phyloP scores from a whole-genome alignment of 2,888 invertebrate species.

The Hydraecia micacea region DNA sequence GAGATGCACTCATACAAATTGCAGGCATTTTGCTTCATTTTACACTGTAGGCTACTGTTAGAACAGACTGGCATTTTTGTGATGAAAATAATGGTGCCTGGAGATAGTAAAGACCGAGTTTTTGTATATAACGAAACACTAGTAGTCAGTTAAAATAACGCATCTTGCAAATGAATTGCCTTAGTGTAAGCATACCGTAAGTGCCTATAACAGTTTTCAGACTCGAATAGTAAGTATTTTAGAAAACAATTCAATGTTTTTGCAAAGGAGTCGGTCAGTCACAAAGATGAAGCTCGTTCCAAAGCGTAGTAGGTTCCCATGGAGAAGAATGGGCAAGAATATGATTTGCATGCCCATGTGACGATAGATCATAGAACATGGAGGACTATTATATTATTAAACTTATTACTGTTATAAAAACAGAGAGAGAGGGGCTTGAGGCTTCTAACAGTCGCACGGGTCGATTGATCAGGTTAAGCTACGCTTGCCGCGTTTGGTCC shows the following conservation, averaged over 20 bases:
- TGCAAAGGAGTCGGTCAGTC: neutral
- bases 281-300: neutral
- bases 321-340: neutral
- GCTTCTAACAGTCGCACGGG: no score
- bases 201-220: neutral
- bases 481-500: no score
- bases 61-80: slow-evolving; percentile 13
- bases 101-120: neutral
- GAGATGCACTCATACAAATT: slow-evolving; percentile 62
- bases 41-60: slow-evolving; percentile 34
- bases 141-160: neutral
- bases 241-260: neutral
- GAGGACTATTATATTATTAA: no score
- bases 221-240: neutral
- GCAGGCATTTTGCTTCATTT: slow-evolving; percentile 59
- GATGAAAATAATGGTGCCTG: neutral
- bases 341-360: no score
- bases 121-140: neutral
- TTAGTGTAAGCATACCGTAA: neutral
- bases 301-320: neutral
- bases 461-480: no score
- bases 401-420: no score
- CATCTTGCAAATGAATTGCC: neutral
- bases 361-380: no score
- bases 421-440: no score